phyloP scores from a whole-genome alignment of 2,888 invertebrate genomes.

The Ypsolopha sequella region DNA sequence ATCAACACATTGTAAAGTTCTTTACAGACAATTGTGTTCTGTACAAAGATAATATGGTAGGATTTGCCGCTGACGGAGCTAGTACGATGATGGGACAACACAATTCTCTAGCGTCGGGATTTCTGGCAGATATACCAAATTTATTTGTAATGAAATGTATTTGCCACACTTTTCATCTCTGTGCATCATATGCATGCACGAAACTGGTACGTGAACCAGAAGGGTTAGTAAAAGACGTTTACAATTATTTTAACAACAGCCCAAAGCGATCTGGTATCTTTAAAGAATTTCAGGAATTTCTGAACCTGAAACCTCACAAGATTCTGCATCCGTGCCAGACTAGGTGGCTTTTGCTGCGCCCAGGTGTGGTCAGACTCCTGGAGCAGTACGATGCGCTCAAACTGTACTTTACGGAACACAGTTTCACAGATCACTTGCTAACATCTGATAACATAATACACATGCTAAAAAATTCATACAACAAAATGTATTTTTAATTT shows the following conservation, averaged over 20 bases:
- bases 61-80: constrained; percentile 10
- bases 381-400: background rate
- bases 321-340: background rate
- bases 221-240: constrained; percentile 11
- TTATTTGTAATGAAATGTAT: constrained; percentile 10
- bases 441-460: too few species aligned
- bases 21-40: too few species aligned
- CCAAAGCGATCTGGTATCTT: background rate
- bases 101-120: constrained; percentile 9
- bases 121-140: constrained; percentile 8
- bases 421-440: too few species aligned
- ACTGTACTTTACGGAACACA: background rate
- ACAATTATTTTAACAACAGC: constrained; percentile 10
- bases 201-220: constrained; percentile 8
- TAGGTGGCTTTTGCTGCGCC: background rate
- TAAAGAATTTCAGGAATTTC: background rate
- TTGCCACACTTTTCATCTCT: constrained; percentile 10
- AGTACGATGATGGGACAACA: constrained; percentile 11
- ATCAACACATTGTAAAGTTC: too few species aligned
- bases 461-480: too few species aligned
- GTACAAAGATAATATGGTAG: constrained; percentile 2
- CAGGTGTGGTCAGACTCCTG: background rate
- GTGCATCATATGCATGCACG: constrained; percentile 9
- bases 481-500: too few species aligned
- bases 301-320: background rate